Evolutionary conservation across 2,888 invertebrate species (phyloP), one percentile per base, ranked within the genome.

Genomic region (Stenchaetothrips biformis): DNA sequence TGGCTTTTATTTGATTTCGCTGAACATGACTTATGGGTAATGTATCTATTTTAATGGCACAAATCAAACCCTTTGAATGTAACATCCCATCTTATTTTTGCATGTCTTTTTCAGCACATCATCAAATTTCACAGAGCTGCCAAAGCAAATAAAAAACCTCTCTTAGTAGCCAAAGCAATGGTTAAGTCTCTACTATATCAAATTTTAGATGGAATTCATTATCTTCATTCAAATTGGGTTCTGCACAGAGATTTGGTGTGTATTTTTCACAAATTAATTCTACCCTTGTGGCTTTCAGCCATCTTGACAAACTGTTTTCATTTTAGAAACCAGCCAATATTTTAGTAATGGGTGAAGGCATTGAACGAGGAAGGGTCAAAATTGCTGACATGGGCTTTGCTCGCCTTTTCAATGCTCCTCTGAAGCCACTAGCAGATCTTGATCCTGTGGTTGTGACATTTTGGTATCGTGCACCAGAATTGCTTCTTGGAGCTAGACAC

Each of bases 351-450:
- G 99, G 99, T 11, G 99, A 99, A 89, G 99, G 98, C 0, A 93
- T 94, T 49, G 98, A 99, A 87, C 89, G 99, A 84, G 99, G 99
- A 1, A 89, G 98, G 83, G 98, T 98, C 0, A 98, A 98, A 89
- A 98, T 98, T 85, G 99, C 99, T 48, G 99, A 99, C 86, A 98
- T 99, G 98, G 99, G 99, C 0, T 99, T 99, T 89, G 99, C 99
- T 0, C 90, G 99, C 82, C 89, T 99, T 79, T 99, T 99, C 86
- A 98, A 99, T 89, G 97, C 98, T 2, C 99, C 99, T 0, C 88
- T 99, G 80, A 99, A 99, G 87, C 98, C 99, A 0, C 88, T 99
- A 67, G 99, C 99, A 13, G 99, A 99, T 88, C 89, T 99, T 83
- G 99, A 99, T 89, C 99, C 99, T 7, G 99, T 99, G 2, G 99